These are phyloP conservation scores for Dryococelus australis DNA, from an alignment of 2,888 invertebrate genomes.

Conservation along the genomic window DNA sequence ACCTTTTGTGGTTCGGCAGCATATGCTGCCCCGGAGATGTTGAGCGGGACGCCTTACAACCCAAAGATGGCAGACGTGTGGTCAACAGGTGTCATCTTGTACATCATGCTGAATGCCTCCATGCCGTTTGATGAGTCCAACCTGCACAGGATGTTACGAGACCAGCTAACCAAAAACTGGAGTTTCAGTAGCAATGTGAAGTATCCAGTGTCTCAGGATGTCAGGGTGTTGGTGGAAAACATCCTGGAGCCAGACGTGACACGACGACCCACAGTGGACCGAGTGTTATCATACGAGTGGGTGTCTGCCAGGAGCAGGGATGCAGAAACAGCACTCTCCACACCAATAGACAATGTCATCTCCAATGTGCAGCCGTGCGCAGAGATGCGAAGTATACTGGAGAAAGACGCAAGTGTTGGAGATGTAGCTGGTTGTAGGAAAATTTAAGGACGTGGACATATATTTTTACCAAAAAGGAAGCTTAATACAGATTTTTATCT, in stretches of 20 bases:
- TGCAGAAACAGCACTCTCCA: conserved; percentile 57
- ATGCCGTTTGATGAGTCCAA: conserved; percentile 95
- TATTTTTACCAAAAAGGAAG: too few species aligned
- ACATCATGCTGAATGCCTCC: conserved; percentile 91
- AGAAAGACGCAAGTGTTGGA: too few species aligned
- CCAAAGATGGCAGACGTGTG: conserved; percentile 91
- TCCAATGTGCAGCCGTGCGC: not conserved
- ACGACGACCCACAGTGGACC: conserved; percentile 75
- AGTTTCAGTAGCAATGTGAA: conserved; percentile 76
- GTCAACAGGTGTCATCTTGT: conserved; percentile 91
- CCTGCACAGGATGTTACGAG: conserved; percentile 79
- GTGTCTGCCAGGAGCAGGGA: conserved; percentile 64
- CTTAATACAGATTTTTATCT: too few species aligned
- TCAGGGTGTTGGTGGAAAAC: conserved; percentile 79
- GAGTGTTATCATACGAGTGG: conserved; percentile 80
- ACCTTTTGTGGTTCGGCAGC: conserved; percentile 98
- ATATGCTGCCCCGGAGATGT: conserved; percentile 94
- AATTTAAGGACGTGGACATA: too few species aligned
- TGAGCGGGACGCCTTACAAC: conserved; percentile 87
- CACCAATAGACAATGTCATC: not conserved
- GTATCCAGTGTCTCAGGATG: conserved; percentile 72
- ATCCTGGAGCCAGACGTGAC: conserved; percentile 87
- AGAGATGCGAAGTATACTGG: not conserved
- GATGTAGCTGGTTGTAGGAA: too few species aligned
- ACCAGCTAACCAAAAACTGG: conserved; percentile 84